Percentiles rank a stretch among this genome's conserved stretches.
Conservation (phyloP, 2,797 vertebrate genomes). For the Acanthurus lineatus region DNA sequence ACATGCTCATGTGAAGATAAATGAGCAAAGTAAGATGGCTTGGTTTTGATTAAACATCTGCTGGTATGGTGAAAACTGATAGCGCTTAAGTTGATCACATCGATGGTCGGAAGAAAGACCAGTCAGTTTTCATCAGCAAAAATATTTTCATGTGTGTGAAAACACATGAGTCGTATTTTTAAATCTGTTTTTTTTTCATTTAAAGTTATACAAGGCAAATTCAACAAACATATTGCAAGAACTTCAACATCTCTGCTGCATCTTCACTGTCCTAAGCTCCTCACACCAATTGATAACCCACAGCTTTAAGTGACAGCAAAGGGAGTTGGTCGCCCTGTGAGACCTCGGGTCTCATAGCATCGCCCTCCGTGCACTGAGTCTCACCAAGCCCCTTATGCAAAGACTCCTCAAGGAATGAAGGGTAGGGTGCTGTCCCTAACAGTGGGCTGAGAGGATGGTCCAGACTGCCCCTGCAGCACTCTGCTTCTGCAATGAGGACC, state of each 20-base stretch:
- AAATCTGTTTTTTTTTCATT: neutral
- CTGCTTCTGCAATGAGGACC: too few species aligned
- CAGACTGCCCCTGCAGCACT: too few species aligned
- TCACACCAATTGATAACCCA: neutral
- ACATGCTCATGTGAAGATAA: slow-evolving; percentile 17
- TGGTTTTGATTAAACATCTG: slow-evolving; percentile 19
- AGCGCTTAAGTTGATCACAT: neutral
- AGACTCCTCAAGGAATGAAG: too few species aligned
- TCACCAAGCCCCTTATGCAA: too few species aligned
- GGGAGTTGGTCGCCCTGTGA: too few species aligned
- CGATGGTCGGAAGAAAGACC: neutral
- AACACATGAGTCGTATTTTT: slow-evolving; percentile 56
- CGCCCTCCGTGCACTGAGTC: too few species aligned
- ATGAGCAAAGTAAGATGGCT: slow-evolving; percentile 19
- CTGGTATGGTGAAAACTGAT: neutral
- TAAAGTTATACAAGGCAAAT: too few species aligned
- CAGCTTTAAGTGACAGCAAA: too few species aligned
- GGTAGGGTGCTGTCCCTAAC: too few species aligned
- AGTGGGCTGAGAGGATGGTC: too few species aligned
- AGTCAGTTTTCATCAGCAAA: neutral
- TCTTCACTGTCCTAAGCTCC: neutral
- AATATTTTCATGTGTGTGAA: neutral
- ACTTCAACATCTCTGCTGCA: neutral
- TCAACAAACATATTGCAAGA: neutral
- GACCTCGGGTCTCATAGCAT: too few species aligned